These are phyloP conservation scores for Lerema accius DNA, from an alignment of 1,140 invertebrate species.

Conservation along the genomic window DNA sequence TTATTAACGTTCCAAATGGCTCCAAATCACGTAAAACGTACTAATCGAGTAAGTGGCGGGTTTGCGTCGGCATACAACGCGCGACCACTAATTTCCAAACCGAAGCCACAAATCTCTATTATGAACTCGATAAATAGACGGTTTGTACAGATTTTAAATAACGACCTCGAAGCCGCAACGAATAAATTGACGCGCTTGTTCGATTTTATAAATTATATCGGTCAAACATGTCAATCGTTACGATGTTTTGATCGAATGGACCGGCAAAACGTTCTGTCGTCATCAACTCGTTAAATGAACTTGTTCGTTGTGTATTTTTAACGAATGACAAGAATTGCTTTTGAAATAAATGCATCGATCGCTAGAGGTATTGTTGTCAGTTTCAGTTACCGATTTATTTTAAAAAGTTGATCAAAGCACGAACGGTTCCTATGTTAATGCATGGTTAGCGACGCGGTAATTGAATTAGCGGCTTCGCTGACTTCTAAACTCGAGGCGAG, in stretches of 20 bases:
- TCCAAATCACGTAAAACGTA: conserved; percentile 26
- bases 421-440: too few relatives aligned
- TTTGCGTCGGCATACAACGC: conserved; percentile 24
- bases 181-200: conserved; percentile 29
- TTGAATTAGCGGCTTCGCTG: conserved; percentile 20
- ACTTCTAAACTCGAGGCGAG: not conserved
- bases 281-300: conserved; percentile 28
- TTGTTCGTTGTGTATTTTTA: conserved; percentile 19
- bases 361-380: not conserved
- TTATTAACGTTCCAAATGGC: conserved; percentile 6
- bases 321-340: conserved; percentile 5
- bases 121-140: conserved; percentile 34
- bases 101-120: conserved; percentile 30
- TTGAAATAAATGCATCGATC: not conserved
- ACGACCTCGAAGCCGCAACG: conserved; percentile 16
- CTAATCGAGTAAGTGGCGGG: conserved; percentile 31
- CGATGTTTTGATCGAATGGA: conserved; percentile 23
- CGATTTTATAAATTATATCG: conserved; percentile 23
- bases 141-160: conserved; percentile 32
- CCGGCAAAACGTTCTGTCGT: conserved; percentile 14
- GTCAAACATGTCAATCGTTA: conserved; percentile 15
- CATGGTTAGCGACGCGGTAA: not conserved
- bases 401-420: not conserved
- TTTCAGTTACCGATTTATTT: not conserved
- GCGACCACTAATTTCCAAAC: conserved; percentile 27